Conservation (phyloP, 1,140 invertebrate genomes). For the Lordiphosa clarofinis region DNA sequence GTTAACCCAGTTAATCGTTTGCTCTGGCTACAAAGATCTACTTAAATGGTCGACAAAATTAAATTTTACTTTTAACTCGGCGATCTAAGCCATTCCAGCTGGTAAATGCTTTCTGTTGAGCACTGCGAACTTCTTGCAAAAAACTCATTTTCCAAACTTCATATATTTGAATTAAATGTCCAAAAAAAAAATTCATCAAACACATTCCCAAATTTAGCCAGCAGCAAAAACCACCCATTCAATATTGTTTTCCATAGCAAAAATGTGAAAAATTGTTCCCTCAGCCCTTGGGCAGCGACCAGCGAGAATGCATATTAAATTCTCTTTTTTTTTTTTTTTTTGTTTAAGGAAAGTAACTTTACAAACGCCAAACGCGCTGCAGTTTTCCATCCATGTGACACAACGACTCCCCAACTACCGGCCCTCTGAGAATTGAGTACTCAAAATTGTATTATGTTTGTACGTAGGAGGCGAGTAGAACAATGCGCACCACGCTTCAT, state of each 20-base stretch:
- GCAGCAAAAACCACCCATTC: too few relatives aligned
- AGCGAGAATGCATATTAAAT: slow-evolving; percentile 45
- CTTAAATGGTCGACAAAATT: too few relatives aligned
- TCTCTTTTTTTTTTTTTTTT: slow-evolving; percentile 28
- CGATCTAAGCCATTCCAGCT: too few relatives aligned
- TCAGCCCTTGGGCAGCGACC: slow-evolving; percentile 19
- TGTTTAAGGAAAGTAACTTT: slow-evolving; percentile 6
- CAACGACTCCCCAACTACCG: slow-evolving; percentile 9
- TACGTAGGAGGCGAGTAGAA: slow-evolving; percentile 6
- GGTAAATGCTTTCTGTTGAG: too few relatives aligned
- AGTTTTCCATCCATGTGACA: slow-evolving; percentile 38
- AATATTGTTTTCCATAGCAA: slow-evolving; percentile 17
- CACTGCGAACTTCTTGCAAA: too few relatives aligned
- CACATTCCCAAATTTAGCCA: too few relatives aligned
- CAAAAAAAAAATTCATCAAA: too few relatives aligned
- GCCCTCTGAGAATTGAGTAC: slow-evolving; percentile 10
- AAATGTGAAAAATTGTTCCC: slow-evolving; percentile 19
- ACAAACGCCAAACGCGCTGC: slow-evolving; percentile 28
- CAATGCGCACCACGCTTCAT: slow-evolving; percentile 35
- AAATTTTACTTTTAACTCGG: too few relatives aligned
- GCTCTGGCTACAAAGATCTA: too few relatives aligned
- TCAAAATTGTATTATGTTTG: slow-evolving; percentile 20
- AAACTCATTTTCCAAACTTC: too few relatives aligned
- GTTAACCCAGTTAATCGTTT: too few relatives aligned
- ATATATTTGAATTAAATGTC: too few relatives aligned